phyloP scores from a whole-genome alignment of 2,113 vertebrate species.

The Calyptomena viridis region DNA sequence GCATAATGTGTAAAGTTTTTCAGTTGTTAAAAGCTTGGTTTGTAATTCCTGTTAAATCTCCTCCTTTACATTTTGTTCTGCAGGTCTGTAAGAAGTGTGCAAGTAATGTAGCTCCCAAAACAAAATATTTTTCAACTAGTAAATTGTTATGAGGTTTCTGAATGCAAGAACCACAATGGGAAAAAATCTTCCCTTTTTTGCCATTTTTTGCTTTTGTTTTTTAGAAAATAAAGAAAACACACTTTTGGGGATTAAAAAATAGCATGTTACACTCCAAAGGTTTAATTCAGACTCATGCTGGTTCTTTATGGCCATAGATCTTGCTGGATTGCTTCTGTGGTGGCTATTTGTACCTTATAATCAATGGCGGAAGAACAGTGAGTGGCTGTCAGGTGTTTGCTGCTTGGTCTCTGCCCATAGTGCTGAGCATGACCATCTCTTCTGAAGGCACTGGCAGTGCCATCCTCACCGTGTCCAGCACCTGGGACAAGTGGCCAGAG shows the following conservation, averaged over 20 bases:
- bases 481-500: background rate
- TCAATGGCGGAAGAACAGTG: accelerated
- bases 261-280: background rate
- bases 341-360: background rate
- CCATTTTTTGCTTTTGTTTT: too few relatives aligned
- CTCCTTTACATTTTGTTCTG: background rate
- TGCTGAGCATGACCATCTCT: background rate
- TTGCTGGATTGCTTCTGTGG: background rate
- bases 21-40: background rate
- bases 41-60: background rate
- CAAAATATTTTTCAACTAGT: background rate
- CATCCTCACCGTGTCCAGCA: background rate
- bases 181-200: background rate
- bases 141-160: background rate
- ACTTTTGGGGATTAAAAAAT: background rate
- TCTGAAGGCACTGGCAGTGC: background rate
- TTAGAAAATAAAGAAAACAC: background rate
- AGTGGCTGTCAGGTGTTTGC: accelerated
- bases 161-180: background rate
- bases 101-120: background rate
- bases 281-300: background rate
- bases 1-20: background rate
- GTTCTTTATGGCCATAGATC: background rate
- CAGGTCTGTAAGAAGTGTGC: background rate
- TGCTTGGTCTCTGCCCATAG: background rate